Evolutionary conservation across 2,888 invertebrate species (phyloP).

Genomic region (Leptinotarsa rubiginosa): DNA sequence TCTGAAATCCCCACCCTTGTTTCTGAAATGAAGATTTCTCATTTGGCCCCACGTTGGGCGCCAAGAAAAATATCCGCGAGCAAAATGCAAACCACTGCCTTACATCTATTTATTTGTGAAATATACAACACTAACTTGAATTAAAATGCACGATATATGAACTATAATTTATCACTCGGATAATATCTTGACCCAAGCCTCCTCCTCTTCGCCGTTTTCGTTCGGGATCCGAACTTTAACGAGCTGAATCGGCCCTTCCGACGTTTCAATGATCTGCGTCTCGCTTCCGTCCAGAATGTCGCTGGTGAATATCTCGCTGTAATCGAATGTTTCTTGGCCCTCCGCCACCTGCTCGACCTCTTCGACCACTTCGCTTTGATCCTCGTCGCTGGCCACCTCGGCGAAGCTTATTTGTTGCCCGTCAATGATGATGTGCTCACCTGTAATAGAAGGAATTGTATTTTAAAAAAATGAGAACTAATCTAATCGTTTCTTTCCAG

Average conservation of each 20-base stretch:
- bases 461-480: conserved; percentile 50
- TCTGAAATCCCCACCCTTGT: no score
- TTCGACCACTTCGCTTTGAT: conserved; percentile 53
- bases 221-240: conserved; percentile 65
- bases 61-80: no score
- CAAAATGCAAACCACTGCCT: no score
- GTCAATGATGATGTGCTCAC: conserved; percentile 65
- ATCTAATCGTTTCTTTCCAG: no score
- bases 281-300: conserved; percentile 60
- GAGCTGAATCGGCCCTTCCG: conserved; percentile 63
- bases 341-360: conserved; percentile 53
- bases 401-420: conserved; percentile 63
- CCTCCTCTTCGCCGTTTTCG: conserved; percentile 64
- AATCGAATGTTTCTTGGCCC: conserved; percentile 53
- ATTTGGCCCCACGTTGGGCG: no score
- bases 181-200: conserved; percentile 66
- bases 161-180: conserved; percentile 42
- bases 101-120: background rate
- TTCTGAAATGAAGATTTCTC: no score
- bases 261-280: conserved; percentile 64
- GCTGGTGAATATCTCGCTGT: conserved; percentile 57
- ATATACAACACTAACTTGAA: background rate
- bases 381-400: conserved; percentile 47
- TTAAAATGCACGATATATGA: background rate
- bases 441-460: conserved; percentile 51